Evolutionary conservation across 1,140 invertebrate genomes (phyloP).

Genomic region (Eupristina koningsbergeri): DNA sequence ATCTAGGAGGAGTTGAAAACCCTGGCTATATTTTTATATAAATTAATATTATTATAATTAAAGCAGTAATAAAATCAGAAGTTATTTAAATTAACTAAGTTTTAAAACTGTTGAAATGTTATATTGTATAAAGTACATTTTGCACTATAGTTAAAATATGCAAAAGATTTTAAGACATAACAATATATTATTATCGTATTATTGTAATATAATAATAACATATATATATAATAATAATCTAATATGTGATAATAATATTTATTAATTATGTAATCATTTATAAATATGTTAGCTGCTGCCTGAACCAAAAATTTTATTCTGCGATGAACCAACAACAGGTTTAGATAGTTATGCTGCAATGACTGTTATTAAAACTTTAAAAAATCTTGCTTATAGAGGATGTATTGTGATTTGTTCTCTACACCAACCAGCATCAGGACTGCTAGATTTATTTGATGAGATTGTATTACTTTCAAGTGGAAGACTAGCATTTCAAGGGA

Average conservation of each 20-base stretch:
- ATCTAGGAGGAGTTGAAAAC: too few relatives aligned
- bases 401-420: constrained; percentile 89
- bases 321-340: constrained; percentile 88
- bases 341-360: constrained; percentile 87
- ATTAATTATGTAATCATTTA: not conserved
- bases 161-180: too few relatives aligned
- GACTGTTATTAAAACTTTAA: constrained; percentile 81
- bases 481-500: constrained; percentile 86
- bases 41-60: too few relatives aligned
- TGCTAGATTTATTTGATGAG: constrained; percentile 87
- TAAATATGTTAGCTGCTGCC: constrained; percentile 77
- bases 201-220: too few relatives aligned
- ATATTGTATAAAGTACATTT: too few relatives aligned
- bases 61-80: too few relatives aligned
- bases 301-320: constrained; percentile 85
- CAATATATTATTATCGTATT: too few relatives aligned
- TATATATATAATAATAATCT: too few relatives aligned
- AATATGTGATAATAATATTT: not conserved
- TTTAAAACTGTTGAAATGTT: too few relatives aligned
- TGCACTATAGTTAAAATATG: too few relatives aligned
- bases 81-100: too few relatives aligned
- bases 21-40: too few relatives aligned
- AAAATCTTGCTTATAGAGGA: constrained; percentile 77
- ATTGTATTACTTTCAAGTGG: constrained; percentile 86
- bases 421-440: constrained; percentile 89